Conservation (phyloP, 2,888 invertebrate genomes). For the Daptonema setosum region DNA sequence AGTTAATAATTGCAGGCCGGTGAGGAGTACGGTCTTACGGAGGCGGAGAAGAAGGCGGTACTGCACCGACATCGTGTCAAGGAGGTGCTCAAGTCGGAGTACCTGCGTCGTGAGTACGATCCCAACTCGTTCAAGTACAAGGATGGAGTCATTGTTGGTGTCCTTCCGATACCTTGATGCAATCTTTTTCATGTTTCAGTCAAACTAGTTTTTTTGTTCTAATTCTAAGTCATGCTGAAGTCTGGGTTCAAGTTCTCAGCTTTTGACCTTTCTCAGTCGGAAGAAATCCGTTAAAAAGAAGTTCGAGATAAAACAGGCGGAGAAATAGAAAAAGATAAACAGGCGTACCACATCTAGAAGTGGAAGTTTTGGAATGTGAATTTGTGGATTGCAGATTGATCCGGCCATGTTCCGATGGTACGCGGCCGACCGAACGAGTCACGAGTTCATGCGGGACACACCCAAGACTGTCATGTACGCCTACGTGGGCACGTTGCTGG, state of each 20-base stretch:
- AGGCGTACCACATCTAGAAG: no score
- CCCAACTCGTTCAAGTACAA: constrained; percentile 24
- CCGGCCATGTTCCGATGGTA: constrained; percentile 29
- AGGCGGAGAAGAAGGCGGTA: constrained; percentile 22
- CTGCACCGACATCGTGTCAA: constrained; percentile 20
- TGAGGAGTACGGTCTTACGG: constrained; percentile 24
- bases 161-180: no score
- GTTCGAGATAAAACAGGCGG: no score
- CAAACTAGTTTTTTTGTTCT: background rate
- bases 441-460: constrained; percentile 24
- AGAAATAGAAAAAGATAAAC: no score
- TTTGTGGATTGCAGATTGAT: constrained; percentile 19
- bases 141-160: constrained; percentile 10
- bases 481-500: background rate
- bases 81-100: constrained; percentile 25
- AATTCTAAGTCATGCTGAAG: no score
- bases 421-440: constrained; percentile 24
- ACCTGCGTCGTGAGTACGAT: constrained; percentile 24
- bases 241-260: no score
- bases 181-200: background rate
- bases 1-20: constrained; percentile 12
- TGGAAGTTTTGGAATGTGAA: no score
- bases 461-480: constrained; percentile 11
- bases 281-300: no score
- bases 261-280: no score